Evolutionary conservation across 2,797 vertebrate genomes (phyloP).

Genomic region (Neostethus bicornis): DNA sequence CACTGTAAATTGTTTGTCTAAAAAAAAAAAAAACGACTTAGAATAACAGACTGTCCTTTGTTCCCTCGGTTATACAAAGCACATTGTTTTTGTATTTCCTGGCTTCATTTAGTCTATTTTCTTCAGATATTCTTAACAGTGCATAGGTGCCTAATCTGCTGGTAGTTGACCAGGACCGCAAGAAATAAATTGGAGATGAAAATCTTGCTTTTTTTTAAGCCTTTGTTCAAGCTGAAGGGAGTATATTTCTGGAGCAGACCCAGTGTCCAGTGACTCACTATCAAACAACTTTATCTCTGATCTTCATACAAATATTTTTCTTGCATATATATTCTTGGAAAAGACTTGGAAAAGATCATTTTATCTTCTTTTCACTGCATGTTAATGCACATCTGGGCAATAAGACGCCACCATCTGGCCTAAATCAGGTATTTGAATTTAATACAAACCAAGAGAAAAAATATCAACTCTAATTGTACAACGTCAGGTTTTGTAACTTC

Average conservation of each 20-base stretch:
- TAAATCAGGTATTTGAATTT: not conserved
- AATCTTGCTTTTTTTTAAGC: constrained; percentile 29
- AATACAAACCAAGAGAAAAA: not conserved
- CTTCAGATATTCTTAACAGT: constrained; percentile 39
- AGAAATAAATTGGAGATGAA: constrained; percentile 42
- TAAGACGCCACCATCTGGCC: not conserved
- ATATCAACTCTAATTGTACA: not conserved
- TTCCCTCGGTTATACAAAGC: constrained; percentile 50
- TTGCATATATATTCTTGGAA: not conserved
- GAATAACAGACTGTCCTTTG: constrained; percentile 44
- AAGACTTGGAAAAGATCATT: not conserved
- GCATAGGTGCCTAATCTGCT: constrained; percentile 42
- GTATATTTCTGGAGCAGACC: constrained; percentile 7
- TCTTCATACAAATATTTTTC: not conserved
- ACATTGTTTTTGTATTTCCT: constrained; percentile 39
- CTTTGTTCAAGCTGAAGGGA: constrained; percentile 35
- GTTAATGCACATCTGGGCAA: not conserved
- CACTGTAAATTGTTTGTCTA: constrained; percentile 34
- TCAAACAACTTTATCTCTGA: not conserved
- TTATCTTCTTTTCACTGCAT: not conserved
- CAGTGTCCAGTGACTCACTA: not conserved
- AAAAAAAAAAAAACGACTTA: constrained; percentile 41
- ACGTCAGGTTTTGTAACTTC: not conserved
- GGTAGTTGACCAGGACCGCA: constrained; percentile 46
- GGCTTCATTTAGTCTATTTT: constrained; percentile 44